phyloP scores from a whole-genome alignment of 2,888 invertebrate species.

The Odontocolon sp. region DNA sequence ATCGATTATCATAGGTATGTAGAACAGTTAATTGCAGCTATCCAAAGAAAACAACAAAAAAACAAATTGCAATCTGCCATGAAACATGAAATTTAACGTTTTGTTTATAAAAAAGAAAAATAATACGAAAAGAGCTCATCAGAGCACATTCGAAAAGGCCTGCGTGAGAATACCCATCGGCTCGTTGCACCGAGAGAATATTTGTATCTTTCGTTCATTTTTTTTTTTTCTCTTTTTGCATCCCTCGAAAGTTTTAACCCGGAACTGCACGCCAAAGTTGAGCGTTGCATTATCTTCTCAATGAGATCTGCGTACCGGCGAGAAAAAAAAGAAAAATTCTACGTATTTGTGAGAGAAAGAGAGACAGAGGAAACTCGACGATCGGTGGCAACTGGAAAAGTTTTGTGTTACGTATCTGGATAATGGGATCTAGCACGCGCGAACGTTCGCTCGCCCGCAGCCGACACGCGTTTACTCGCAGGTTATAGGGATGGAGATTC shows the following conservation, averaged over 20 bases:
- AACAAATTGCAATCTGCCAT: too few species aligned
- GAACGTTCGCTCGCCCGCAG: conserved; percentile 33
- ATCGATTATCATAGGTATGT: not conserved
- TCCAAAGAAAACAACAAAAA: too few species aligned
- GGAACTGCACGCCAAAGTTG: conserved; percentile 37
- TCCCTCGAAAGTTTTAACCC: conserved; percentile 12
- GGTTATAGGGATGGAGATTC: conserved; percentile 27
- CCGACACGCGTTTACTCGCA: conserved; percentile 44
- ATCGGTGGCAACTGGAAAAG: conserved; percentile 56
- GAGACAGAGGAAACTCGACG: conserved; percentile 17
- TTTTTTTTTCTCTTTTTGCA: not conserved
- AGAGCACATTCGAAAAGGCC: too few species aligned
- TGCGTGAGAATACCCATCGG: too few species aligned
- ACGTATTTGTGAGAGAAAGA: conserved; percentile 32
- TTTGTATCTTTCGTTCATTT: not conserved
- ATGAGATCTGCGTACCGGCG: conserved; percentile 25
- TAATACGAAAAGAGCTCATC: too few species aligned
- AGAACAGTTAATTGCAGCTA: too few species aligned
- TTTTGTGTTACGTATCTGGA: conserved; percentile 53
- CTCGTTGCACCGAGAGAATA: too few species aligned
- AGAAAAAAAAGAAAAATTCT: conserved; percentile 3
- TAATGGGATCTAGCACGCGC: conserved; percentile 59
- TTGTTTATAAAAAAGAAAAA: too few species aligned
- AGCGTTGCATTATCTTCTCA: conserved; percentile 43
- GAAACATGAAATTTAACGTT: too few species aligned